phyloP scores from a whole-genome alignment of 2,888 invertebrate species.

The Epsilonema sp. region DNA sequence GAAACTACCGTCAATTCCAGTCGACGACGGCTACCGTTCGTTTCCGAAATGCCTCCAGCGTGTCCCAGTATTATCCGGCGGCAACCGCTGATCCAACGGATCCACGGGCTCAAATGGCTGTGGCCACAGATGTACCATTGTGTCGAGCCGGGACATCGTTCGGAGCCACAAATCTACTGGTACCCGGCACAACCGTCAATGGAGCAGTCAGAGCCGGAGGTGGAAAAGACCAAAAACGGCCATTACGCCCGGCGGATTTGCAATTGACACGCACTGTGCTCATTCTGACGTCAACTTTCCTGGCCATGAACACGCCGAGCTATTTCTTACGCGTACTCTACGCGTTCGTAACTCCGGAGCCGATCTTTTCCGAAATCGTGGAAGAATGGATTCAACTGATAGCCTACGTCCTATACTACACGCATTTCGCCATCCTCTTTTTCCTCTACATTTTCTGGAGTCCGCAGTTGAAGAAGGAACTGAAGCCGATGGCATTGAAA shows the following conservation, averaged over 20 bases:
- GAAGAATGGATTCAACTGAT: too few species aligned
- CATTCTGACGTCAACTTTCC: background rate
- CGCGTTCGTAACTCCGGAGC: background rate
- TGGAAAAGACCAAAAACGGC: too few species aligned
- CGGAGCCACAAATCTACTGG: too few species aligned
- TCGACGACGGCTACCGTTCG: background rate
- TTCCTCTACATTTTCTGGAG: background rate
- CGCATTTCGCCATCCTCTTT: background rate
- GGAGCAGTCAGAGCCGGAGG: too few species aligned
- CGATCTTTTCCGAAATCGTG: too few species aligned
- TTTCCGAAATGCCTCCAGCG: background rate
- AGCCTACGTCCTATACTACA: background rate
- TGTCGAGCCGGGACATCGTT: too few species aligned
- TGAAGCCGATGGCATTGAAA: background rate
- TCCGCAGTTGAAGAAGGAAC: background rate
- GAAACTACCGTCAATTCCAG: background rate
- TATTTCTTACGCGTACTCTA: background rate
- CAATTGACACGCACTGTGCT: background rate
- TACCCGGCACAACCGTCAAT: too few species aligned
- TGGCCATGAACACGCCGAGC: background rate
- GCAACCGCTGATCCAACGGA: too few species aligned
- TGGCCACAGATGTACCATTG: too few species aligned
- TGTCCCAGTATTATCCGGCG: too few species aligned
- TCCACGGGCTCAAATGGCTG: too few species aligned
- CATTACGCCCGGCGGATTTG: background rate